Conservation (phyloP, 2,113 vertebrate species). For the Gobius niger region DNA sequence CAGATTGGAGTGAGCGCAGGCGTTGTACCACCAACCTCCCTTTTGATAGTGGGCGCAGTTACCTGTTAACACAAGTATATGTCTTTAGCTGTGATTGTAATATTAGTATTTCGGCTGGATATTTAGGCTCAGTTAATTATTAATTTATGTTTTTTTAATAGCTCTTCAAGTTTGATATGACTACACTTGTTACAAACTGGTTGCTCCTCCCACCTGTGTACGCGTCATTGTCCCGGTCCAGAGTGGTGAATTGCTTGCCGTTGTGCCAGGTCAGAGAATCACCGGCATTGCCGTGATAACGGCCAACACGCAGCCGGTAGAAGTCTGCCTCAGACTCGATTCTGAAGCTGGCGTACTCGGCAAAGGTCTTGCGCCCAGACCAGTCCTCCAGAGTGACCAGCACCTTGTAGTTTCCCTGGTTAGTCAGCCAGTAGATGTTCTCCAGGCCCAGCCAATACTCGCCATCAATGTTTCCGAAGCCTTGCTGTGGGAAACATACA, state of each 20-base stretch:
- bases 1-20: conserved; percentile 92
- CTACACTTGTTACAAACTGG: not conserved
- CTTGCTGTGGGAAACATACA: conserved; percentile 79
- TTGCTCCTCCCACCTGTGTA: conserved; percentile 80
- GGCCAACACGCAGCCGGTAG: conserved; percentile 86
- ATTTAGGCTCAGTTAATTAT: not conserved
- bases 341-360: conserved; percentile 92
- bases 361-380: conserved; percentile 90
- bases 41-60: conserved; percentile 95
- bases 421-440: conserved; percentile 94
- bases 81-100: not conserved
- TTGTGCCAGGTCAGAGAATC: conserved; percentile 97
- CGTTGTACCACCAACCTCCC: conserved; percentile 94
- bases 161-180: not conserved
- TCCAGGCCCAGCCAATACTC: conserved; percentile 95
- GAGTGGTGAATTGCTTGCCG: conserved; percentile 90
- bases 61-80: conserved; percentile 67
- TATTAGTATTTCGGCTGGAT: not conserved
- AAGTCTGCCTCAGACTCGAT: conserved; percentile 86
- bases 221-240: conserved; percentile 88
- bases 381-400: conserved; percentile 93
- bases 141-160: not conserved
- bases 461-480: conserved; percentile 94
- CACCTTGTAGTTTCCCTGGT: conserved; percentile 91
- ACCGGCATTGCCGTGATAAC: conserved; percentile 88